Evolutionary conservation across 2,888 invertebrate genomes (phyloP).

Genomic region (Diarsia mendica): DNA sequence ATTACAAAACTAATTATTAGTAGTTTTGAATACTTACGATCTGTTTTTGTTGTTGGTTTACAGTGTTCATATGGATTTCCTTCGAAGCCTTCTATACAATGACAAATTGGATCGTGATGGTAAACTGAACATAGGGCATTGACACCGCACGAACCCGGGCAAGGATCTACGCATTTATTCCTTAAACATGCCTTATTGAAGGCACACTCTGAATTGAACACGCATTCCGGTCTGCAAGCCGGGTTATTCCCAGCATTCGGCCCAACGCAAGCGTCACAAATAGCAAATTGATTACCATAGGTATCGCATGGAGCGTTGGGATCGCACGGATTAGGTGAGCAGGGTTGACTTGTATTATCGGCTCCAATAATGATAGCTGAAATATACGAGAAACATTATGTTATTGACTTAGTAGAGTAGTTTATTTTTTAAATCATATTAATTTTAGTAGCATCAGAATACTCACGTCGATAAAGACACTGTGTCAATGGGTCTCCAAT

Average conservation of each 20-base stretch:
- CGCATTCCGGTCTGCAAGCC: slow-evolving; percentile 95
- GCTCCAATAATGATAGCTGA: slow-evolving; percentile 88
- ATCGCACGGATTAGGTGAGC: slow-evolving; percentile 94
- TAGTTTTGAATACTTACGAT: slow-evolving; percentile 83
- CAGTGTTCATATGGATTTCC: slow-evolving; percentile 96
- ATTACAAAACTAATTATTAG: not conserved
- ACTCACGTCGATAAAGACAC: slow-evolving; percentile 91
- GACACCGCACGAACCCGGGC: slow-evolving; percentile 94
- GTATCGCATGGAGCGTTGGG: slow-evolving; percentile 92
- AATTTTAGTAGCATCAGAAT: slow-evolving; percentile 24
- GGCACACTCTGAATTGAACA: slow-evolving; percentile 94
- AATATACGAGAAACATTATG: slow-evolving; percentile 62
- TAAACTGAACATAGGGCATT: slow-evolving; percentile 93
- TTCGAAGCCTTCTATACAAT: slow-evolving; percentile 92
- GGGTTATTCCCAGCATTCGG: slow-evolving; percentile 92
- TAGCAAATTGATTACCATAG: slow-evolving; percentile 93
- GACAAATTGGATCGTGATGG: slow-evolving; percentile 93
- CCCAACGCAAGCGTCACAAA: slow-evolving; percentile 94
- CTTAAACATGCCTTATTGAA: slow-evolving; percentile 94
- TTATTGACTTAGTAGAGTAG: not conserved
- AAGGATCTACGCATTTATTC: slow-evolving; percentile 94
- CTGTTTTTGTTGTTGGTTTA: slow-evolving; percentile 84
- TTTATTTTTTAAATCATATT: not conserved
- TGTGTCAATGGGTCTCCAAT: slow-evolving; percentile 95
- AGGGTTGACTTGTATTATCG: slow-evolving; percentile 92